Base-by-base conservation (phyloP, 1,140 invertebrate genomes). In the Anagrus nilaparvatae region DNA sequence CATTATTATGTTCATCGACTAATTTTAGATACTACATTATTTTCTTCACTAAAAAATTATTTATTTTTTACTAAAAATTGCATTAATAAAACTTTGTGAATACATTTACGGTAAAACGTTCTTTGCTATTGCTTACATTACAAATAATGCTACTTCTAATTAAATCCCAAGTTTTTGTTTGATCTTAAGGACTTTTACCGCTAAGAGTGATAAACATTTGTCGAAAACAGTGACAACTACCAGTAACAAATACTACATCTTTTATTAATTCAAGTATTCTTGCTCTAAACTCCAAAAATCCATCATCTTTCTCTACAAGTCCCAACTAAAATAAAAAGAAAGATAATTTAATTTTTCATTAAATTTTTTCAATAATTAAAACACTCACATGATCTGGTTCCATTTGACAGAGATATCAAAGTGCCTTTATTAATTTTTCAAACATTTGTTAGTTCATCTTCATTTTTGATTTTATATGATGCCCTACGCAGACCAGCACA, bases 211-310 rank as follows among this genome's bases (percentile, higher is more conserved):
- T 57, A 60, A 87, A 88, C 81, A 96, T 92, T 70, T 96, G 87
- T 51, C 84, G 74, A 63, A 98, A 95, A 61, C 90, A 89, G 37
- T 82, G 80, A 41, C 84, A 83, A 28, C 91, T 93, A 1, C 93
- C 91, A 40, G 97, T 85, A 43, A 98, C 90, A 62, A 97, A 97
- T n/a, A 95, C 85, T 19, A 97, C 87, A 68, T 99, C 95, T 64
- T 94, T 94, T 33, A 97, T 89, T 31, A 97, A 68, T 57, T 97
- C 94, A 6, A 82, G 84, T 0, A 94, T 92, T 58, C 91, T 83
- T 39, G 75, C 65, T 52, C 95, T 73, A 64, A 98, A 98, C 49
- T 95, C 90, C 58, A 84, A 73, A 32, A 81, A 73, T 13, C 60
- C 58, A 20, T 53, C 53, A 8, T 77, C 79, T 46, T 92, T 84